Base-by-base conservation (phyloP, 1,140 invertebrate genomes). In the Chelonus insularis region DNA sequence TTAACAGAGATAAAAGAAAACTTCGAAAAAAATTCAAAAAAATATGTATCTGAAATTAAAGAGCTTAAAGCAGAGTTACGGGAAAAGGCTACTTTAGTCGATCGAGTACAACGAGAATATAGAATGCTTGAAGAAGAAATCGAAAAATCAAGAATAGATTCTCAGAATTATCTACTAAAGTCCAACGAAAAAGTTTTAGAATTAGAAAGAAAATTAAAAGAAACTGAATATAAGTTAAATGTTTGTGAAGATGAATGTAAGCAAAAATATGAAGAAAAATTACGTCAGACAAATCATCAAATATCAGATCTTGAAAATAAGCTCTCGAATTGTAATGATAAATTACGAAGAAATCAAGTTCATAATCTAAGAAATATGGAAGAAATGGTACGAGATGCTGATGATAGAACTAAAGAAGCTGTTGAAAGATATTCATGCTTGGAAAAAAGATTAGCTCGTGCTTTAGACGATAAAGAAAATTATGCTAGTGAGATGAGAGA, bases 91-190 rank as follows among this genome's bases (percentile, higher is more conserved):
- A 74, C 57, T 0, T 21, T 71, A 2, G 39, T 71, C 1, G 74
- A 82, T 52, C 63, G 72, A 51, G 39, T 66, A 1, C 69, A 81
- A 57, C 83, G 83, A 56, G 84, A 86, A 64, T 80, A 71, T 34
- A 79, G 78, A 75, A 68, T 85, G 41, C 65, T 83, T 0, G 78
- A 84, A 69, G 78, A 83, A 50, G 75, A 83, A 50, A 71, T 85
- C 18, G 78, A 82, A 18, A 83, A 73, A 63, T 68, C 77, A 25
- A 61, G 77, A 29, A 75, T 81, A 45, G 69, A 76, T 50, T 77
- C 79, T 14, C 75, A 79, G 18, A 72, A 78, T 37, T 70, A 72
- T 39, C 55, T 78, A 2, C 75, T 78, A 36, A 68, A 76, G 29
- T 72, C 81, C 0, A 75, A 76, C 54, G 70, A 71, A 0, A 85